Evolutionary conservation across 2,888 invertebrate species (phyloP), one percentile per base, ranked within the genome.

Genomic region (Parasteatoda lunata): DNA sequence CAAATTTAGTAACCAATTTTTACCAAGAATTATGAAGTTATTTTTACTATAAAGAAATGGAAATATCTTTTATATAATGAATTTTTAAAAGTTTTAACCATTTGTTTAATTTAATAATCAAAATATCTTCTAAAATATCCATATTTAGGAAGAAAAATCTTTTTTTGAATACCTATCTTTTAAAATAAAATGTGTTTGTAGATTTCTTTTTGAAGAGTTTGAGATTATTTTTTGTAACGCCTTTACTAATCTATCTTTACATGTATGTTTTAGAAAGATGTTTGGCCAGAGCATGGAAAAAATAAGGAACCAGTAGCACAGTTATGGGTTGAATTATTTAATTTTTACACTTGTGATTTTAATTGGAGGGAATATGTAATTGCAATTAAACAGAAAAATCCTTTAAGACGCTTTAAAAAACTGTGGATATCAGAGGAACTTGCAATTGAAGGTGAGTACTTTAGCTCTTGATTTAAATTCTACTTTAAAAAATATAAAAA

Each of bases 321-420:
- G 84, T 91, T 94, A 54, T 94, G 93, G 93, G 89, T 93, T 0
- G 93, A 93, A 0, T 91, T 94, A 87, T 91, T 94, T 68, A 90
- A 92, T n/a, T 94, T 93, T 90, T 94, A 94, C 90, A 92, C 93
- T 3, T 93, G 93, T 89, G 91, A 91, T 48, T 94, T 94, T 90
- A 92, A 93, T 90, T 92, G 92, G 89, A 91, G 92, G 51, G 92
- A 93, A 30, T 89, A 91, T 89, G 93, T 94, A 3, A 92, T 94
- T 65, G 91, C 91, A 71, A 93, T 94, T 64, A 90, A 93, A 15
- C 93, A 93, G 89, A 90, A 89, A 5, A 90, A 91, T 52, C 91
- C 91, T 2, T 90, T 94, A 66, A 92, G 92, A 1, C 92, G 93
- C 81, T 92, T 93, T 90, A 93, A 93, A 85, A 94, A 94, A 90